phyloP scores from a whole-genome alignment of 2,797 vertebrate species.

The Brachymystax lenok region DNA sequence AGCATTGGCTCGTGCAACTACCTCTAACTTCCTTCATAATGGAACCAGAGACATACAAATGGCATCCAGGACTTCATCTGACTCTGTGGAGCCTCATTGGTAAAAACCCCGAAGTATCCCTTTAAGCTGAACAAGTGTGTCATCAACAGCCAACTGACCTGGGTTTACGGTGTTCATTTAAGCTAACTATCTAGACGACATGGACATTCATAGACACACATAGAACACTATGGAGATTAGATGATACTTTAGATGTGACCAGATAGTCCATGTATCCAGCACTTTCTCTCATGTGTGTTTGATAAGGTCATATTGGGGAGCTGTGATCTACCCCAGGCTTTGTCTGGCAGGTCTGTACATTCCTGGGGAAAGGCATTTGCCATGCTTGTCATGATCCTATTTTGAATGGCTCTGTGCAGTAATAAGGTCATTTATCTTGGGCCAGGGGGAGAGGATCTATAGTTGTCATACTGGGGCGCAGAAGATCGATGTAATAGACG shows the following conservation, averaged over 20 bases:
- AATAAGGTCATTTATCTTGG: slow-evolving; percentile 78
- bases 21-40: too few species aligned
- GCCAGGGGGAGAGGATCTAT: slow-evolving; percentile 63
- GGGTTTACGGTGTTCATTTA: slow-evolving; percentile 20
- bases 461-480: slow-evolving; percentile 62
- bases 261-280: slow-evolving; percentile 50
- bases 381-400: slow-evolving; percentile 67
- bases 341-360: slow-evolving; percentile 42
- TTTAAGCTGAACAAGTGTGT: slow-evolving; percentile 53
- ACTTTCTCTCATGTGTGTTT: slow-evolving; percentile 29
- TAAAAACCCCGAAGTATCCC: slow-evolving; percentile 5
- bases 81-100: too few species aligned
- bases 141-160: slow-evolving; percentile 30
- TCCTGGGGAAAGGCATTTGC: slow-evolving; percentile 46
- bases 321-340: slow-evolving; percentile 12
- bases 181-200: slow-evolving; percentile 17
- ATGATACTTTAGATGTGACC: slow-evolving; percentile 41
- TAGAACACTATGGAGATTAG: slow-evolving; percentile 20
- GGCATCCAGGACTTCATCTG: too few species aligned
- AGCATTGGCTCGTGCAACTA: too few species aligned
- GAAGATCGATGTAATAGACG: slow-evolving; percentile 66
- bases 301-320: slow-evolving; percentile 29
- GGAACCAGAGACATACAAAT: too few species aligned
- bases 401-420: slow-evolving; percentile 66
- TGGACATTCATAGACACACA: slow-evolving; percentile 32